phyloP scores from a whole-genome alignment of 1,140 invertebrate species.

The Sycophila sp. region DNA sequence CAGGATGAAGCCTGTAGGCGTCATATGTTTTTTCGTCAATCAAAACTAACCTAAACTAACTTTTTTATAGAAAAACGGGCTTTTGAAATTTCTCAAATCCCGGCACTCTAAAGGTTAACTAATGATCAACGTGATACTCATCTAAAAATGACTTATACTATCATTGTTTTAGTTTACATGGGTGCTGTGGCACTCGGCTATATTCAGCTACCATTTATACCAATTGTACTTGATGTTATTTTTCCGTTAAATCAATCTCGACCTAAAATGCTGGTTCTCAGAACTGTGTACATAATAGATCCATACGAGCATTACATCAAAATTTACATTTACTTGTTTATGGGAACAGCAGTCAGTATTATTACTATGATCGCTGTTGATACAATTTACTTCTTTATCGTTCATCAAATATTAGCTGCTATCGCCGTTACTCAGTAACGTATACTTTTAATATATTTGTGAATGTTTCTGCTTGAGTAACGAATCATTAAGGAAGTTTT shows the following conservation, averaged over 20 bases:
- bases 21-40: no score
- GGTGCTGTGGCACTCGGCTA: background rate
- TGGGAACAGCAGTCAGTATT: background rate
- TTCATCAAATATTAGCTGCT: background rate
- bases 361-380: background rate
- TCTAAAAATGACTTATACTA: no score
- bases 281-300: background rate
- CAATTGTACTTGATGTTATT: background rate
- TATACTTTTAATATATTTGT: background rate
- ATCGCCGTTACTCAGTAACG: background rate
- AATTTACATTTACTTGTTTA: background rate
- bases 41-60: no score
- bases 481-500: background rate
- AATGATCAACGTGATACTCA: no score
- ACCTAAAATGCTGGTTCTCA: background rate
- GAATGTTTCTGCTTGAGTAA: background rate
- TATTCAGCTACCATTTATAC: background rate
- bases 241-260: background rate
- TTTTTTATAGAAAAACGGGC: no score
- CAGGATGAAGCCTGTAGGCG: no score
- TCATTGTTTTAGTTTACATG: conserved; percentile 5
- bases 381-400: background rate
- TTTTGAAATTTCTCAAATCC: no score
- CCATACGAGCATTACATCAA: background rate
- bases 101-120: no score